Percentiles rank a stretch among this genome's conserved stretches.
Evolutionary conservation across 2,113 vertebrate genomes (phyloP).

Genomic region (Climacteris rufus): DNA sequence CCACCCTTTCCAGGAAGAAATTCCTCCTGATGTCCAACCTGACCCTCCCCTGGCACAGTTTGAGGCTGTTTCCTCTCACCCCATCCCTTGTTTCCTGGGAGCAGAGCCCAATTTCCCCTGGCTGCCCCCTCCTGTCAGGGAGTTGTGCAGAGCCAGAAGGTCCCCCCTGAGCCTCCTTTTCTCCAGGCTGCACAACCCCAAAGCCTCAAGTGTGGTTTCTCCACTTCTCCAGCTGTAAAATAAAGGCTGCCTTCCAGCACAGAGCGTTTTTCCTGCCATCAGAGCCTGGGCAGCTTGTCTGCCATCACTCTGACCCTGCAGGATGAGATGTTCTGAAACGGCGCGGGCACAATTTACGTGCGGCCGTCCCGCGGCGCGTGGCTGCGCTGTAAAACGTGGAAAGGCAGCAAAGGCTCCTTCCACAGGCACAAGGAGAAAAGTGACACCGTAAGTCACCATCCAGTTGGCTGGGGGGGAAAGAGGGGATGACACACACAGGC

Average conservation of each 20-base stretch:
- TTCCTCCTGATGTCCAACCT: not conserved
- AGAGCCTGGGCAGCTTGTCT: not conserved
- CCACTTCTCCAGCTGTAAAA: not conserved
- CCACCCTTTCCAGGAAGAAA: not conserved
- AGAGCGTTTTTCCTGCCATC: not conserved
- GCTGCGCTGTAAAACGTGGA: not conserved
- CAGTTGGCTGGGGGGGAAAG: not conserved
- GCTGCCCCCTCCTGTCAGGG: not conserved
- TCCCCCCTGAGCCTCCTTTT: not conserved
- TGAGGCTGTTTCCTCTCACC: fast-evolving
- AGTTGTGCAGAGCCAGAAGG: fast-evolving
- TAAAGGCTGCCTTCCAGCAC: not conserved
- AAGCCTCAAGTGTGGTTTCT: not conserved
- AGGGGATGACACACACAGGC: not conserved
- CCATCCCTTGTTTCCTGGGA: not conserved
- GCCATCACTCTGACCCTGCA: not conserved
- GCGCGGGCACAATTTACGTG: not conserved
- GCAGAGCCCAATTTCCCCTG: not conserved
- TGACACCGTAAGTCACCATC: conserved; percentile 23
- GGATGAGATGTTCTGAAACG: not conserved
- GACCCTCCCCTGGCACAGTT: not conserved
- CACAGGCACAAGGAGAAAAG: conserved; percentile 30
- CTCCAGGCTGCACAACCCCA: not conserved
- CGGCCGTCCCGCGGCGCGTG: not conserved
- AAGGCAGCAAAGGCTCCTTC: not conserved